Evolutionary conservation across 2,888 invertebrate genomes (phyloP), one percentile per base, ranked within the genome.

Genomic region (Allolobophora icterica): DNA sequence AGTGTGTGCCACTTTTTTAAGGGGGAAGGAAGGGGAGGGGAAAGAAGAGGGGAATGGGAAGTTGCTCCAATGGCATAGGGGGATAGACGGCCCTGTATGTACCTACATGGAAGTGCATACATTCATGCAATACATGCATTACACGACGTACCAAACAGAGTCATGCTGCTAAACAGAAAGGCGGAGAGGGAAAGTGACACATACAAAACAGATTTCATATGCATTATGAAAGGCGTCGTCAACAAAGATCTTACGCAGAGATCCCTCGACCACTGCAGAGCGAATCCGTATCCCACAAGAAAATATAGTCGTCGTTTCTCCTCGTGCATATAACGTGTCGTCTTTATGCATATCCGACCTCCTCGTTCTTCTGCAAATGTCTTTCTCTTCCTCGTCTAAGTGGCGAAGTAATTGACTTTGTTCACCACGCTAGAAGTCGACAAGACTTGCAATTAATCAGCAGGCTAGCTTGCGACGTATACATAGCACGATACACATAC

Each of bases 361-460:
- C 71, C 71, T 71, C 52, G 71, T 71, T 71, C 71, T 71, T 30
- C 8, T n/a, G 2, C 71, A n/a, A 71, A 71, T 71, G 71, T 71
- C 71, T 71, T 71, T 71, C 71, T 71, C 71, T 71, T 71, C 71
- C 6, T 71, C 71, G 71, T 71, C n/a, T 71, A 71, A 71, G 71
- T 71, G 71, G n/a, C 71, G 30, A 71, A 71, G 71, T 71, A 71
- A 71, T 71, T 71, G 71, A 30, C 71, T 71, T 30, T 71, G n/a
- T 71, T 71, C n/a, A 13, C 71, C 8, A 71, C 71, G 71, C 30
- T 71, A 71, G 11, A 71, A n/a, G 71, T 71, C 71, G 71, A 71
- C 71, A 71, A 30, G 71, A 71, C 30, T n/a, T n/a, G 71, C 71
- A 71, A n/a, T 71, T 71, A 71, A 71, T 71, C 71, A 71, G 30